Base-by-base conservation (phyloP, 2,888 invertebrate species). In the Scaptomyza tumidula region DNA sequence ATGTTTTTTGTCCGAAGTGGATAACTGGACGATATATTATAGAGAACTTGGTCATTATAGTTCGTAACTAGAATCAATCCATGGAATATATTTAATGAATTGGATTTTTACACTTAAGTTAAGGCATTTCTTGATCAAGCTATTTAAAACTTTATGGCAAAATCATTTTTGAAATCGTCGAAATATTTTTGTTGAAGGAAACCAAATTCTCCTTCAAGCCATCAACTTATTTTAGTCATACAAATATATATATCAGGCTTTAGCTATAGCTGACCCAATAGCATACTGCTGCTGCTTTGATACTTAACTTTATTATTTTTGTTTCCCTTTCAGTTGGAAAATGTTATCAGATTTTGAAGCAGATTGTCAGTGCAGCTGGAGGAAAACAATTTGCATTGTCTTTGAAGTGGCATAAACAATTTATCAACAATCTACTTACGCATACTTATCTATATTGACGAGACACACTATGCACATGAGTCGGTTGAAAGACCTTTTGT, bases 341-440 rank as follows among this genome's bases (percentile, higher is more conserved):
- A 65, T 66, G 29, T 44, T 43, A 10, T 14, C 43, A 29, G 43
- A 66, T 31, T 65, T 55, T 58, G 14, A 44, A 37, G 14, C 35
- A 43, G 35, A 41, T 52, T 43, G 44, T 11, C 31, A 24, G n/a
- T 41, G 65, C 50, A 35, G 62, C 31, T 41, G 41, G 16, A 37
- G 41, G 16, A 37, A 14, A 10, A 54, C 58, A 68, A 68, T 53
- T 54, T 66, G 67, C 59, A 74, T 74, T 78, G 78, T 73, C 60
- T 48, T 73, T 73, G 7, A 59, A 57, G 74, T 64, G 72, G 72
- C 72, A 71, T 59, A 48, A 31, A 72, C 75, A 78, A 74, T 78
- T 78, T 74, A 74, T 74, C 72, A 46, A 39, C 59, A 49, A 55
- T 76, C 48, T 27, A 33, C 46, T 55, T 69, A 72, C 52, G 45